Evolutionary conservation across 2,888 invertebrate species (phyloP).

Genomic region (Aleiodes testaceus): DNA sequence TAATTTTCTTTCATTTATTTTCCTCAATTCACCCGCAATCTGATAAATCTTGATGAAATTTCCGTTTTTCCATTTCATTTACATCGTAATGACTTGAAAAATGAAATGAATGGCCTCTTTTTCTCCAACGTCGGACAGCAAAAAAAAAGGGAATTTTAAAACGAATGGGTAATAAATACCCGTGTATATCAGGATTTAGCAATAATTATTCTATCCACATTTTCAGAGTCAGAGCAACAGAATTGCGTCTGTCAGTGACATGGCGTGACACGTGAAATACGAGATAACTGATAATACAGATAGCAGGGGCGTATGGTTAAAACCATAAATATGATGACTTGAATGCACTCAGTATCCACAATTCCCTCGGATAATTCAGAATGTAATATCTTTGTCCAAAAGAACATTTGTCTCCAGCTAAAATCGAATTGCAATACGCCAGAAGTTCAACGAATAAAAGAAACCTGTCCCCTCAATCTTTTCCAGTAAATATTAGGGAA

Average conservation of each 20-base stretch:
- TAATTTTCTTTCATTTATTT: neutral
- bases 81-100: no score
- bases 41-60: neutral
- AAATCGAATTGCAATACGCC: no score
- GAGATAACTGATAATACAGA: slow-evolving; percentile 47
- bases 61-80: neutral
- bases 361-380: neutral
- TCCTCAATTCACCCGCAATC: neutral
- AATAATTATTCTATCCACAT: slow-evolving; percentile 22
- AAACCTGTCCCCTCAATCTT: neutral
- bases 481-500: neutral
- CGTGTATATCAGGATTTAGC: neutral
- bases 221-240: slow-evolving; percentile 18
- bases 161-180: neutral
- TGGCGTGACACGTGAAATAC: slow-evolving; percentile 52
- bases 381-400: neutral
- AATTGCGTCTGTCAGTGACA: slow-evolving; percentile 48
- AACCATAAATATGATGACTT: slow-evolving; percentile 30
- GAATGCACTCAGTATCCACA: slow-evolving; percentile 4
- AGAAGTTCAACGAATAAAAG: neutral
- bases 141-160: neutral
- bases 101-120: neutral
- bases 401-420: neutral
- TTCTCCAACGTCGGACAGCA: neutral
- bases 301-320: slow-evolving; percentile 30